Base-by-base conservation (phyloP, 2,888 invertebrate genomes). In the Callinectes sapidus region DNA sequence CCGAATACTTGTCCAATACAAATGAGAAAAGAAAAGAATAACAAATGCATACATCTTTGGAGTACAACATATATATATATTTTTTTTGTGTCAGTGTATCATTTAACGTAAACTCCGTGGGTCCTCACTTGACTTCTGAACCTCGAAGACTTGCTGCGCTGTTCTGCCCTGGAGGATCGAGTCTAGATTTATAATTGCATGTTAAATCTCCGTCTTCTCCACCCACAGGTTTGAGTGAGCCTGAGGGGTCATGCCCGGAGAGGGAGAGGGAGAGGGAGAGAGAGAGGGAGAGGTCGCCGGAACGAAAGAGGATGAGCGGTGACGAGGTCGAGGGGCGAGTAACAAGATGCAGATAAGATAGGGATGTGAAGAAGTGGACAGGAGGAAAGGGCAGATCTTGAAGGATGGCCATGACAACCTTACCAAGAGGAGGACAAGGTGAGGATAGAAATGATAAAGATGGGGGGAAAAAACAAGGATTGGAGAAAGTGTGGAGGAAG, bases 91-190 rank as follows among this genome's bases (percentile, higher is more conserved):
- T 48, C n/a, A 2, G 48, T 14, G 2, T 28, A 48, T 48, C 54
- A 54, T 48, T 54, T n/a, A 81, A 28, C 2, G 35, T 81, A 81
- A 81, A 81, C 16, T 32, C 16, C 32, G 81, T 35, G 81, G 35
- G 3, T 81, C 35, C 32, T 81, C 81, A 35, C 81, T 81, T 81
- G 81, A 81, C 81, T 81, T 81, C 81, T 81, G 81, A 81, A 81
- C 81, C 81, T 81, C n/a, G 71, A 13, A n/a, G 71, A 61, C 61
- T 61, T 77, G 81, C 81, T 81, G 81, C 35, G 81, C 81, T 35
- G 32, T 10, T n/a, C 81, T 28, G 32, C 81, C 81, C 32, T 6
- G 71, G 6, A 23, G 61, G 61, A 3, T 18, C 18, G 23, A 32
- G n/a, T 13, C 13, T 5, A 81, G 81, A 32, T 35, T 16, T 13